These are phyloP conservation scores for Excalfactoria chinensis DNA, from an alignment of 2,113 vertebrate species.

Conservation along the genomic window DNA sequence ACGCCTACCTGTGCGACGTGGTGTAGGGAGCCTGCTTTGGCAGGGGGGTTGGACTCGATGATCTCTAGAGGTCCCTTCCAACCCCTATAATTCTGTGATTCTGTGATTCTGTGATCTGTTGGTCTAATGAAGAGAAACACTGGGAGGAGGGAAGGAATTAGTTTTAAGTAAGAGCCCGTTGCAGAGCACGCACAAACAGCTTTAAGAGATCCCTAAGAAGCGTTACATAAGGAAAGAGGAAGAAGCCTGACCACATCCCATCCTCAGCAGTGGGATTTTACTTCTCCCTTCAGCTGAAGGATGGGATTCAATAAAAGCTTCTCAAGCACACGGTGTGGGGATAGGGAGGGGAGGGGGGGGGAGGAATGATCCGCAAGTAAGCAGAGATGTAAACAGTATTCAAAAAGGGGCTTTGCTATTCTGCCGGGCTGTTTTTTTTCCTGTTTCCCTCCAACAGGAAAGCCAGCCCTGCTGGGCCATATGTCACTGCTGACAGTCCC, in stretches of 20 bases:
- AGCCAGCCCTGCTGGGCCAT: constrained; percentile 36
- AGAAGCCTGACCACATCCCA: fast-evolving
- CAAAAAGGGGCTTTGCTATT: background rate
- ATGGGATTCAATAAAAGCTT: background rate
- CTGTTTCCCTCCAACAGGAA: constrained; percentile 55
- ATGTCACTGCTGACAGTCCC: constrained; percentile 60
- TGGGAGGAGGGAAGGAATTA: background rate
- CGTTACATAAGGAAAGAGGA: background rate
- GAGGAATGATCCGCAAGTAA: background rate
- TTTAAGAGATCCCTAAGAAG: background rate
- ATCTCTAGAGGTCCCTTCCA: too few relatives aligned
- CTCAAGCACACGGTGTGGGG: background rate
- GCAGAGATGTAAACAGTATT: background rate
- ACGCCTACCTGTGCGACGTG: too few relatives aligned
- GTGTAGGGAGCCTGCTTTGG: too few relatives aligned
- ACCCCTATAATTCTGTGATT: too few relatives aligned
- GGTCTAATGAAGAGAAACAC: constrained; percentile 32
- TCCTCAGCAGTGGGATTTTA: background rate
- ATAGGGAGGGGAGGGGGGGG: too few relatives aligned
- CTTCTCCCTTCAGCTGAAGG: background rate
- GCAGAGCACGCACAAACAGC: background rate
- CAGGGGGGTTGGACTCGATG: too few relatives aligned
- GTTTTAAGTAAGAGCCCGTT: background rate
- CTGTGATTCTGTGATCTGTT: too few relatives aligned
- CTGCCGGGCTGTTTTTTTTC: constrained; percentile 28